These are phyloP conservation scores for Morinoia aosen DNA, from an alignment of 2,888 invertebrate species.

Conservation along the genomic window DNA sequence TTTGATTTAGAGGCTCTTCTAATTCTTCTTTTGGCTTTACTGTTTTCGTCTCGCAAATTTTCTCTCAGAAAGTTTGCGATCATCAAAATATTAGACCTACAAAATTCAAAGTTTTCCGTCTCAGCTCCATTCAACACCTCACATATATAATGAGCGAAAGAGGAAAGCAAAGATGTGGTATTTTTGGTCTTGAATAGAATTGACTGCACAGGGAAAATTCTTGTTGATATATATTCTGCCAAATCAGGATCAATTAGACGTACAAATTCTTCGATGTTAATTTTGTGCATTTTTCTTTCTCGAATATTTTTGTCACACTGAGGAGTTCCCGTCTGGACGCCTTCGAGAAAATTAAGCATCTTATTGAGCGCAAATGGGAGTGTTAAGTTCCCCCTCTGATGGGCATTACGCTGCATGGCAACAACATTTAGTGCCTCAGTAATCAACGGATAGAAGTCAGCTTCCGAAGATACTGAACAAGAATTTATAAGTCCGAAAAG, in stretches of 20 bases:
- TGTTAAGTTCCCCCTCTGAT: neutral
- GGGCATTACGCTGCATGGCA: too few species aligned
- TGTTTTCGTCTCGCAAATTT: neutral
- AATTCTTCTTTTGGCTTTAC: neutral
- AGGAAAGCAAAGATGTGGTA: neutral
- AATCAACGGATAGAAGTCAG: neutral
- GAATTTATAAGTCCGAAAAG: neutral
- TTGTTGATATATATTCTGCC: neutral
- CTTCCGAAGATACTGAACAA: neutral
- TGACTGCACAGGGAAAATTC: neutral
- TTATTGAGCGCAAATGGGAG: neutral
- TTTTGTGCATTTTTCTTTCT: neutral
- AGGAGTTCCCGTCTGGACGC: neutral
- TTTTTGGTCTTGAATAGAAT: neutral
- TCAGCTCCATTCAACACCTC: neutral
- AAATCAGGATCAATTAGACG: slow-evolving; percentile 16
- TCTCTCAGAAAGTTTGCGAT: neutral
- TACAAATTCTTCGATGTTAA: neutral
- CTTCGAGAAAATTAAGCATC: neutral
- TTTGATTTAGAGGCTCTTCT: neutral
- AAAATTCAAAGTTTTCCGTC: neutral
- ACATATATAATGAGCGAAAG: neutral
- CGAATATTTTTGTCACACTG: neutral
- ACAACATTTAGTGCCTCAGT: neutral
- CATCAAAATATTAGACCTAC: neutral